These are phyloP conservation scores for Cricetomys ansorgei DNA, from an alignment of 2,113 vertebrate genomes.

Conservation along the genomic window DNA sequence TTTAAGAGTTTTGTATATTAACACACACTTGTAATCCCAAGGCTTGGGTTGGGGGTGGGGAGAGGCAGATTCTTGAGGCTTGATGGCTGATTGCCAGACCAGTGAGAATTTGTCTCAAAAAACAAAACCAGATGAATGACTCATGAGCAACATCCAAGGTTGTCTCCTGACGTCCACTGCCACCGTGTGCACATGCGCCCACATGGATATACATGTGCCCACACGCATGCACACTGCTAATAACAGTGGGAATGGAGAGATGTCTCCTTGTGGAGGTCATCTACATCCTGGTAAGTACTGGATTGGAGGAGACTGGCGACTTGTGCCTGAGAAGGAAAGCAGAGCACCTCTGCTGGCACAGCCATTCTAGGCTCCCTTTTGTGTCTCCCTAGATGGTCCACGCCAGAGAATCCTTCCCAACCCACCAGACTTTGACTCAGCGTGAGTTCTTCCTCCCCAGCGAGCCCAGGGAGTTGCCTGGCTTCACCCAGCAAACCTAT, in stretches of 20 bases:
- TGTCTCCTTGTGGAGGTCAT: too few relatives aligned
- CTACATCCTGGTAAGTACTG: neutral
- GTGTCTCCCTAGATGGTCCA: conserved; percentile 62
- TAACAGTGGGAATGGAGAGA: too few relatives aligned
- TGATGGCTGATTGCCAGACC: neutral
- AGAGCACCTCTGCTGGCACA: neutral
- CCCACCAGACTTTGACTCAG: neutral
- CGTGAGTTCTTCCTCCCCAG: conserved; percentile 62
- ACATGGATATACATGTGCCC: neutral
- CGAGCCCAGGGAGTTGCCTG: neutral
- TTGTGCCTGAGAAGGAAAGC: neutral
- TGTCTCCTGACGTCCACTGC: neutral
- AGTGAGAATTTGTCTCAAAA: neutral
- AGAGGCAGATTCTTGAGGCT: neutral
- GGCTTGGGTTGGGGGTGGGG: too few relatives aligned
- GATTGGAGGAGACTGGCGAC: neutral
- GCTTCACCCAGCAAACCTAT: conserved; percentile 67
- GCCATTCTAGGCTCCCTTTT: neutral
- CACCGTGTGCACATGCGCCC: neutral
- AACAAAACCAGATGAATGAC: neutral
- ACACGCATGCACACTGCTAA: too few relatives aligned
- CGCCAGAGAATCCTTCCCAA: neutral
- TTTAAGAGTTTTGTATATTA: neutral
- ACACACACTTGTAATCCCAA: neutral
- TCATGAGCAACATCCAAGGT: neutral